Percentiles rank a stretch among this genome's conserved stretches.
phyloP scores from a whole-genome alignment of 2,888 invertebrate genomes.

The Chaitophorus viminalis region DNA sequence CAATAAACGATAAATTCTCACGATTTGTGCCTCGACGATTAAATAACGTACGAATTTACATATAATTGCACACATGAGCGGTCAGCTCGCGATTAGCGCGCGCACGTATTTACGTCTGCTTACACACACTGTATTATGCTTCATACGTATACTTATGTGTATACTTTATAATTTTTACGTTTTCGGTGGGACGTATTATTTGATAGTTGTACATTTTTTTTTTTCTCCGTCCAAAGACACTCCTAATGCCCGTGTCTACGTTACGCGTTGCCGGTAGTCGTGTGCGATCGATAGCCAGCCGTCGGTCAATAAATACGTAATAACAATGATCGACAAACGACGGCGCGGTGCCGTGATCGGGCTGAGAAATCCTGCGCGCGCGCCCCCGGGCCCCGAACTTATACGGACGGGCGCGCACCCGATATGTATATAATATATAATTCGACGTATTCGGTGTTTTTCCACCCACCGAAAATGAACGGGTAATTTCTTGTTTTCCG shows the following conservation, averaged over 20 bases:
- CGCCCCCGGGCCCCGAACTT: not conserved
- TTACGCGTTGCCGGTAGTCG: slow-evolving; percentile 39
- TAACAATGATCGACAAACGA: slow-evolving; percentile 8
- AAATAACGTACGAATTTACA: slow-evolving; percentile 16
- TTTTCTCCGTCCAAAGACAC: not conserved
- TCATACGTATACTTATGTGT: not conserved
- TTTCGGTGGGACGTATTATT: not conserved
- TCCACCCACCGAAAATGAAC: not conserved
- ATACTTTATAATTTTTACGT: not conserved
- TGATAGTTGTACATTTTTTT: not conserved
- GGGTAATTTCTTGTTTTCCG: not conserved
- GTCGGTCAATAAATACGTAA: not conserved
- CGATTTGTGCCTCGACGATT: not conserved
- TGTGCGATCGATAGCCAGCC: slow-evolving; percentile 20
- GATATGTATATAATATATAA: not conserved
- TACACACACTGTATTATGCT: no score
- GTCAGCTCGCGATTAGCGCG: not conserved
- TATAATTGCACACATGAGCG: slow-evolving; percentile 21
- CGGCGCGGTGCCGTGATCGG: slow-evolving; percentile 16
- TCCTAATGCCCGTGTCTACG: not conserved
- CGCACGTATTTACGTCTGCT: no score
- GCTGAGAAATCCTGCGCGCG: not conserved
- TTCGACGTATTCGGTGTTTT: not conserved
- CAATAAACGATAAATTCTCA: slow-evolving; percentile 37
- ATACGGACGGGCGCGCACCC: not conserved